Conservation (phyloP, 2,888 invertebrate genomes). For the Rotaria macrura region DNA sequence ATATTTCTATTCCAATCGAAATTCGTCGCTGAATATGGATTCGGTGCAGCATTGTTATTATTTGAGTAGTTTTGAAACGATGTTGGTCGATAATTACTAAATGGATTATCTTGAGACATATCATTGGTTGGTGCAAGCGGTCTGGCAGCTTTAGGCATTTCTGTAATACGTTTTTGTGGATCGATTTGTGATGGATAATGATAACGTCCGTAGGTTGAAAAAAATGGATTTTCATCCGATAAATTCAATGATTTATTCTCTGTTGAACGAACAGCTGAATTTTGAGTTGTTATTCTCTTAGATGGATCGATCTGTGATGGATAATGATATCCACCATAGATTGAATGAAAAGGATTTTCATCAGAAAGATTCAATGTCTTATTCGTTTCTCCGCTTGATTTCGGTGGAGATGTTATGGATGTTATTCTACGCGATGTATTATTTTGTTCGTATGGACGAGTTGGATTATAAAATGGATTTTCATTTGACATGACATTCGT, state of each 20-base stretch:
- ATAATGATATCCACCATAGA: not conserved
- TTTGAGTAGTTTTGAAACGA: not conserved
- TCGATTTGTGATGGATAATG: conserved; percentile 20
- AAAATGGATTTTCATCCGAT: conserved; percentile 1
- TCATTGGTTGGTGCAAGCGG: not conserved
- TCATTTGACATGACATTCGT: not conserved
- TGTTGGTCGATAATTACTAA: not conserved
- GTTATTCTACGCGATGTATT: not conserved
- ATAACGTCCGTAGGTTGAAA: not conserved
- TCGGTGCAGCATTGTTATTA: not conserved
- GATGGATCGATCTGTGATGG: conserved; percentile 7
- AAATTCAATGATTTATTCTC: conserved; percentile 9
- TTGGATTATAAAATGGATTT: not conserved
- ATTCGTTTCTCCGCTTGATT: not conserved
- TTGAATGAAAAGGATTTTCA: not conserved
- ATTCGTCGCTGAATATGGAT: not conserved
- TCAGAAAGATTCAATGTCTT: conserved; percentile 3
- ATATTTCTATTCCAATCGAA: not conserved
- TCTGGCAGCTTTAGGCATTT: not conserved
- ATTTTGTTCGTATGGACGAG: not conserved
- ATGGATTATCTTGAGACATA: not conserved
- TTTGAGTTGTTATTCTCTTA: not conserved
- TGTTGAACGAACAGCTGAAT: not conserved
- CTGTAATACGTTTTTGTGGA: not conserved
- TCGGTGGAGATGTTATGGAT: not conserved